Base-by-base conservation (phyloP, 2,797 vertebrate genomes). In the Notamacropus eugenii region DNA sequence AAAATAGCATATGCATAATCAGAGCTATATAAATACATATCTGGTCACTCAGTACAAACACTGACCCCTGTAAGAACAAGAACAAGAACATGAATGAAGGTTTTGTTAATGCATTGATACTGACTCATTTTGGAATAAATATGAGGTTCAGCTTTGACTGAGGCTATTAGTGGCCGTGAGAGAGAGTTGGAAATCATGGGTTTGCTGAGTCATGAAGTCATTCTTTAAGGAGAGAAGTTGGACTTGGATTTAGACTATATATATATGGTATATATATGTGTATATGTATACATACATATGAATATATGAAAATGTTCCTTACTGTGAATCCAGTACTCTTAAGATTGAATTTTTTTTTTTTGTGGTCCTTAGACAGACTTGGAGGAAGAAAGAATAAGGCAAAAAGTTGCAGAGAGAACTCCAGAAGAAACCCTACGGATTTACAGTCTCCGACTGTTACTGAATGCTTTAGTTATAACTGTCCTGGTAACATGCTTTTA, bases 311-410 rank as follows among this genome's bases (percentile, higher is more conserved):
- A 74, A n/a, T 74, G 62, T 67, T 34, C 34, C 34, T 67, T 67
- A 67, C n/a, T 67, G 62, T 67, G 34, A n/a, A 6, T 67, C 16
- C 3, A 10, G 46, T 92, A 57, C 54, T 91, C 95, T 92, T 90
- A 62, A 93, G 50, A 54, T 55, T 90, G 67, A 91, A 56, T 96
- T 97, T 96, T 93, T 54, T 97, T 56, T 57, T 31, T n/a, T n/a
- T 82, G 97, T 97, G 96, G 11, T 98, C 97, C 96, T 52, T 97
- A 99, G 99, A 99, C 98, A 0, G 99, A 99, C 97, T 98, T 99
- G 98, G 99, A 99, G 95, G 99, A 99, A 97, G 99, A 99, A 98
- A 99, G 99, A 96, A 98, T 99, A 97, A 99, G 99, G 95, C 99
- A 98, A 98, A 99, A 99, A 98, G 99, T 99, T 96, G 99, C 99